These are phyloP conservation scores for Malurus cyaneus DNA, from an alignment of 2,113 vertebrate species.

Conservation along the genomic window DNA sequence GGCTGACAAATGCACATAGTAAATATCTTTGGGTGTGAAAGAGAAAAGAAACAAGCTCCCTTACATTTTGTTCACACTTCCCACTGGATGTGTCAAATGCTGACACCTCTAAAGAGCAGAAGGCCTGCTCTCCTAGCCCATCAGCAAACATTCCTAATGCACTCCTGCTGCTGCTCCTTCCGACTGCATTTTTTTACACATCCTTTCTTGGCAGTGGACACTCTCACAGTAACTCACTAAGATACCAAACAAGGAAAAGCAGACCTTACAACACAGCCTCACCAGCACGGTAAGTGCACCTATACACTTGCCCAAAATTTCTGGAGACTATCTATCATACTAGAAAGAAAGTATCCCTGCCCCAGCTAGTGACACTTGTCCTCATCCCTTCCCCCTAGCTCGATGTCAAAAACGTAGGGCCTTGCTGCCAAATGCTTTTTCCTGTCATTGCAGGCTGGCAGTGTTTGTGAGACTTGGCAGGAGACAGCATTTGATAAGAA, in stretches of 20 bases:
- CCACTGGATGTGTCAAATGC: conserved; percentile 12
- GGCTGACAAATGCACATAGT: not conserved
- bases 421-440: conserved; percentile 15
- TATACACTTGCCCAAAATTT: not conserved
- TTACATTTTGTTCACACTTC: conserved; percentile 36
- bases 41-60: conserved; percentile 1
- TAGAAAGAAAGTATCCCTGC: not conserved
- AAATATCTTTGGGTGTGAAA: not conserved
- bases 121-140: not conserved
- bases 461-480: conserved; percentile 15
- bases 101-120: conserved; percentile 14
- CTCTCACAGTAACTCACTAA: not conserved
- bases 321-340: not conserved
- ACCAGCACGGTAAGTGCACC: not conserved
- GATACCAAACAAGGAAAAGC: not conserved
- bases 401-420: not conserved
- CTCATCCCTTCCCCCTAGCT: not conserved
- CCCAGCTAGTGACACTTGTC: not conserved
- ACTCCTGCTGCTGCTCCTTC: not conserved
- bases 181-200: not conserved
- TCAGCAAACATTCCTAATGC: not conserved
- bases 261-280: not conserved
- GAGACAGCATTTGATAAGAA: conserved; percentile 43
- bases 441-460: not conserved
- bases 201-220: not conserved